Evolutionary conservation across 1,140 invertebrate species (phyloP), one percentile per base, ranked within the genome.

Genomic region (Drosophila burlai): DNA sequence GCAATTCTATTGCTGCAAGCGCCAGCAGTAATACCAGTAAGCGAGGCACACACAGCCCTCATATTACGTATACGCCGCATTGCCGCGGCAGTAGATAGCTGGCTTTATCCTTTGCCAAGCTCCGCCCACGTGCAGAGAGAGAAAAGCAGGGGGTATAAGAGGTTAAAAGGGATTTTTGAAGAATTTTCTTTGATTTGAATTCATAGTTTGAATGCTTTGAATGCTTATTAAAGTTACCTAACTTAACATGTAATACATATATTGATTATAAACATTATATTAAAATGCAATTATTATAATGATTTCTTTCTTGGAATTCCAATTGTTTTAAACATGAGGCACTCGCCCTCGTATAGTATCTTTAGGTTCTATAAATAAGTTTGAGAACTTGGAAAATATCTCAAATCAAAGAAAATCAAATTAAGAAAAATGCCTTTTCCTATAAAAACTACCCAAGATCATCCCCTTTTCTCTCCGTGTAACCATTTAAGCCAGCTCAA

Each of bases 1-100:
- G 84, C 84, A 90, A 89, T 89, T 90, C 81, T 90, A 90, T 87
- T 79, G 83, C 82, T 36, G 46, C 80, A 87, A 80, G 83, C 83
- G 80, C 79, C 80, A 73, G 67, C 21, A 24, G 54, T 42, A 43
- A 42, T 38, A 73, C 68, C 55, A 73, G 69, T 73, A n/a, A 61
- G 29, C 38, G n/a, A 49, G 31, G 15, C 57, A 7, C 57, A 18
- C 38, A 29, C 46, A 73, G 65, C 71, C 76, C 61, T 55, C 82
- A 42, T 26, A 85, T 84, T 86, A 85, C 82, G 82, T 81, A 84
- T 85, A 85, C 82, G 82, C 66, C 54, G 54, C 81, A 36, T 76
- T 47, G 49, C 40, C 7, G n/a, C 24, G 2, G 4, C 18, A 10
- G 13, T 9, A 5, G 7, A 21, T 18, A 55, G 52, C 36, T 4